Evolutionary conservation across 1,140 invertebrate species (phyloP).

Genomic region (Phymorhynchus buccinoides): DNA sequence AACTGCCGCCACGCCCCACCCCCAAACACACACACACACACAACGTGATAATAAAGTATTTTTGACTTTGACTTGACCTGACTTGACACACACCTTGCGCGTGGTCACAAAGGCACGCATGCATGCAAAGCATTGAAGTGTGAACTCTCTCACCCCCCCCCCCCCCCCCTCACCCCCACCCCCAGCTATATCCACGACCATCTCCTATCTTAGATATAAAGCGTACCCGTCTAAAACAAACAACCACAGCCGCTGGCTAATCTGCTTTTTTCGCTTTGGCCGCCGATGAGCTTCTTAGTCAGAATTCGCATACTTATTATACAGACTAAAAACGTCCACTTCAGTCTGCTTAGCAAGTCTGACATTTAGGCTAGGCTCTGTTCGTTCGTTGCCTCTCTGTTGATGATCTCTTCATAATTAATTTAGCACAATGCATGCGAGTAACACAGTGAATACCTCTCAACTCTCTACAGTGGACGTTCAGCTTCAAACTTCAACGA

Average conservation of each 20-base stretch:
- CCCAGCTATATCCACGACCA: neutral
- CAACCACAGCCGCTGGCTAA: neutral
- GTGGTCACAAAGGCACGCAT: neutral
- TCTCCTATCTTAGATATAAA: neutral
- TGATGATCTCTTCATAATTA: too few species aligned
- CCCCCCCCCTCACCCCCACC: neutral
- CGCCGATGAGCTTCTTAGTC: neutral
- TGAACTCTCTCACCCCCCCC: neutral
- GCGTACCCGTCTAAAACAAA: neutral
- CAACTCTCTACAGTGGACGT: too few species aligned
- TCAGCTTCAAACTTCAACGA: too few species aligned
- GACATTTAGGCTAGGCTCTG: too few species aligned
- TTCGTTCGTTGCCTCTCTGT: too few species aligned
- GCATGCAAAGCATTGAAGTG: neutral
- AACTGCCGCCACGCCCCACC: neutral
- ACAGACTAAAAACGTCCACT: neutral
- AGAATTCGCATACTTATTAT: neutral
- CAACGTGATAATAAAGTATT: neutral
- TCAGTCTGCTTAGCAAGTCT: neutral
- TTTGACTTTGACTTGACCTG: neutral
- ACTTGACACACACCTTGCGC: neutral
- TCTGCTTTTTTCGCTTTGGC: too few species aligned
- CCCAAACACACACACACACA: slow-evolving; percentile 10
- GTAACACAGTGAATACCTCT: too few species aligned
- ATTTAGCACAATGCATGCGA: too few species aligned